Percentiles rank a stretch among this genome's conserved stretches.
These are phyloP conservation scores for Cardiocondyla obscurior DNA, from an alignment of 1,140 invertebrate genomes.

Conservation along the genomic window DNA sequence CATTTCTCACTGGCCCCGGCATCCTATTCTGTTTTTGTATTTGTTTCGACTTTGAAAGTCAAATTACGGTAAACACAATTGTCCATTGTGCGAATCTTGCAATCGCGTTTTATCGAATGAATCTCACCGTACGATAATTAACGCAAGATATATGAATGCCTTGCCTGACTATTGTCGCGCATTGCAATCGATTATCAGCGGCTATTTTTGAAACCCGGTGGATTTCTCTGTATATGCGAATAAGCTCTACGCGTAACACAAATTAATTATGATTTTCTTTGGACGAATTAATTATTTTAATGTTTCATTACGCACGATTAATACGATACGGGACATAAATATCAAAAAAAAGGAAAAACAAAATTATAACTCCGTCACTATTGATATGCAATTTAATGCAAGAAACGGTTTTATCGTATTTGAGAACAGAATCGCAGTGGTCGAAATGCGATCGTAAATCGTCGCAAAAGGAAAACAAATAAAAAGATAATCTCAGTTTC, in stretches of 20 bases:
- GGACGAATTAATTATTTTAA: constrained; percentile 14
- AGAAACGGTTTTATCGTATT: not conserved
- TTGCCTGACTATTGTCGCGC: not conserved
- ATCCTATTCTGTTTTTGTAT: constrained; percentile 31
- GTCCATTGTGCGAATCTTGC: constrained; percentile 43
- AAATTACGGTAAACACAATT: constrained; percentile 41
- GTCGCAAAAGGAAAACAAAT: not conserved
- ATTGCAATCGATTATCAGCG: constrained; percentile 19
- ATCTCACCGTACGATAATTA: constrained; percentile 18
- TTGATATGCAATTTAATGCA: not conserved
- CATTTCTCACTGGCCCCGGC: not conserved
- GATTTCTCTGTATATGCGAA: not conserved
- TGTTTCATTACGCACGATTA: not conserved
- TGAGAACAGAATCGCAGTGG: not conserved
- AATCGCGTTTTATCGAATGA: constrained; percentile 30
- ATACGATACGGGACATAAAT: not conserved
- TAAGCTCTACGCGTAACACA: not conserved
- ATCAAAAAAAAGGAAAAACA: not conserved
- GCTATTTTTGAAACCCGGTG: not conserved
- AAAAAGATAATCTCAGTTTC: not conserved
- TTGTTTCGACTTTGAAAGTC: constrained; percentile 37
- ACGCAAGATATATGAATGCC: constrained; percentile 5
- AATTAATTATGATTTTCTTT: not conserved
- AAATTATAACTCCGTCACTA: not conserved
- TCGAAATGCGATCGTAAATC: not conserved